Evolutionary conservation across 30 jellyfish, hydroid and myxozoan species (phyloP).

Genomic region (Mastigias papua): DNA sequence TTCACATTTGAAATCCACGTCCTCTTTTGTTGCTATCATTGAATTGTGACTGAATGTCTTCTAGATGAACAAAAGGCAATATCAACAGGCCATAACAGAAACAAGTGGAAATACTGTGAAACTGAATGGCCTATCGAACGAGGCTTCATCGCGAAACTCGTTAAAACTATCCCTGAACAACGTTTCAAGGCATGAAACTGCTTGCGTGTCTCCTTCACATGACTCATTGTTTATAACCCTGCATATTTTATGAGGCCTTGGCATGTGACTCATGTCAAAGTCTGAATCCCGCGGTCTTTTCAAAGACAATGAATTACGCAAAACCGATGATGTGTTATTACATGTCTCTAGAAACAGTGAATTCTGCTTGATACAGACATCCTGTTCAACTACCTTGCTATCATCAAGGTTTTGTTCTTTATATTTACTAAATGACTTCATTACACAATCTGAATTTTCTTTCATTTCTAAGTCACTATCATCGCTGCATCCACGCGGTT

Average conservation of each 20-base stretch:
- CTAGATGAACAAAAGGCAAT: background rate
- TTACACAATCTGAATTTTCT: conserved; percentile 7
- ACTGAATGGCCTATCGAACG: conserved; percentile 22
- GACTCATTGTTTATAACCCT: conserved; percentile 47
- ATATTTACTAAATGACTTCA: background rate
- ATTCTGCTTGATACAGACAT: background rate
- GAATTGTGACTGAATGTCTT: background rate
- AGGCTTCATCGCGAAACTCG: conserved; percentile 38
- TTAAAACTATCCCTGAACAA: conserved; percentile 68
- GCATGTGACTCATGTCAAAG: conserved; percentile 76
- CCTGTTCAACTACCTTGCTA: background rate
- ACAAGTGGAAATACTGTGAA: conserved; percentile 53
- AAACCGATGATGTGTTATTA: conserved; percentile 49
- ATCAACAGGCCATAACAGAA: conserved; percentile 78
- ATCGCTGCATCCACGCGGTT: conserved; percentile 78
- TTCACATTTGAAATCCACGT: background rate
- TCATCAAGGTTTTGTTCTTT: background rate
- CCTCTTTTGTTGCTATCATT: background rate
- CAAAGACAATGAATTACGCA: conserved; percentile 67
- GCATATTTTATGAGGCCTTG: conserved; percentile 74
- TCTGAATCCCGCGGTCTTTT: conserved; percentile 84
- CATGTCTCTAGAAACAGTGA: conserved; percentile 4
- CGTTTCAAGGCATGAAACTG: conserved; percentile 67
- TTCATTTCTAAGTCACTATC: conserved; percentile 31
- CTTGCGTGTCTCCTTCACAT: conserved; percentile 75